Conservation (phyloP, 2,113 vertebrate genomes). For the Corvus cornix region DNA sequence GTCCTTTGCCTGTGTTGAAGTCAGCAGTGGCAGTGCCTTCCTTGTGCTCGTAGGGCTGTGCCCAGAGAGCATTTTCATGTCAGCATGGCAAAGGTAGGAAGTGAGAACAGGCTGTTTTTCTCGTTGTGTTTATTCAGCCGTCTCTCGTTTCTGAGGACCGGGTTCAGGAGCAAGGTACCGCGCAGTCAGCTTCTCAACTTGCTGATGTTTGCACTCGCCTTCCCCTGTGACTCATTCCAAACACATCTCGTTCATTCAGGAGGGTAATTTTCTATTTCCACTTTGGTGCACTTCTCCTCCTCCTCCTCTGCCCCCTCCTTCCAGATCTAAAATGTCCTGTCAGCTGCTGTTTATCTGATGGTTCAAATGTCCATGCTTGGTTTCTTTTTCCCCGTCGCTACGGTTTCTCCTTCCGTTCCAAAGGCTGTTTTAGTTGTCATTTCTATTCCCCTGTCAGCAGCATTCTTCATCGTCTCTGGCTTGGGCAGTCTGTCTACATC, state of each 20-base stretch:
- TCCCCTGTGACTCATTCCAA: slow-evolving; percentile 71
- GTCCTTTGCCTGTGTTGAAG: background rate
- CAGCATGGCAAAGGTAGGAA: background rate
- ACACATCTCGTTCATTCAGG: slow-evolving; percentile 60
- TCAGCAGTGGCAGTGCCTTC: background rate
- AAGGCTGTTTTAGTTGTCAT: slow-evolving; percentile 64
- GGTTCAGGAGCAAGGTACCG: slow-evolving; percentile 37
- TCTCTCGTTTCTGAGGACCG: slow-evolving; percentile 16
- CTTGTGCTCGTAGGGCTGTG: rapidly evolving
- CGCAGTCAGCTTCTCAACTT: slow-evolving; percentile 55
- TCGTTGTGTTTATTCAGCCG: slow-evolving; percentile 40
- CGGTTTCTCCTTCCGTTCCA: slow-evolving; percentile 54
- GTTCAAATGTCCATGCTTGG: slow-evolving; percentile 61
- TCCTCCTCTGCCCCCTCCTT: slow-evolving; percentile 33
- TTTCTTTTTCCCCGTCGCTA: slow-evolving; percentile 36
- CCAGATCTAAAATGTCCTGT: slow-evolving; percentile 62
- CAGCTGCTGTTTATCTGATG: slow-evolving; percentile 70
- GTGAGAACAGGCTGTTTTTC: background rate
- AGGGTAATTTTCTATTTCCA: slow-evolving; percentile 73
- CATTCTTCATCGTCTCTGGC: slow-evolving; percentile 58
- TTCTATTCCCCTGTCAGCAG: slow-evolving; percentile 63
- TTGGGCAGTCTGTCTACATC: slow-evolving; percentile 56
- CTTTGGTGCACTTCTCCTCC: slow-evolving; percentile 61
- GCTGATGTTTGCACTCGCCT: slow-evolving; percentile 70
- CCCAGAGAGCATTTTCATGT: background rate